These are phyloP conservation scores for Pseudomyrmex dendroicus DNA, from an alignment of 1,140 invertebrate genomes.

Conservation along the genomic window DNA sequence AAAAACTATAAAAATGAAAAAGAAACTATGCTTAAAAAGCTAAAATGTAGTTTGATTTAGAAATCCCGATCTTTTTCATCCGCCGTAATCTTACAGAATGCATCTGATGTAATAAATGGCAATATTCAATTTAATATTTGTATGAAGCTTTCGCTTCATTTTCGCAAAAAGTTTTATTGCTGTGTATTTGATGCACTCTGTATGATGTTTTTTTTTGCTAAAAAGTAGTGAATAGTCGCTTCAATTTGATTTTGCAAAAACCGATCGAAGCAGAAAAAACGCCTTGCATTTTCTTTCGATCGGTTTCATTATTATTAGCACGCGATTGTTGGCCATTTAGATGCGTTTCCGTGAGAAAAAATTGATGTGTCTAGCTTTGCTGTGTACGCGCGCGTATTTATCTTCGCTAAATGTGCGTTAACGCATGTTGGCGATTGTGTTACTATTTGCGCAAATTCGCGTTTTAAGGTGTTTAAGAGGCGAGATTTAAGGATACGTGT, in stretches of 20 bases:
- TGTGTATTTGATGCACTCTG: conserved; percentile 18
- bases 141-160: background rate
- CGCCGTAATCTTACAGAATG: conserved; percentile 4
- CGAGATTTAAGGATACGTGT: conserved; percentile 21
- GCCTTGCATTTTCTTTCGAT: background rate
- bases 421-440: conserved; percentile 48
- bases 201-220: background rate
- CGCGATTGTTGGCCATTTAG: conserved; percentile 15
- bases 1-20: background rate
- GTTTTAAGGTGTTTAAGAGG: conserved; percentile 34
- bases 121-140: background rate
- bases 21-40: background rate
- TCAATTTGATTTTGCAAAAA: conserved; percentile 31
- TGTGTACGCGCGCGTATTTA: conserved; percentile 45
- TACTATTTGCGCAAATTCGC: conserved; percentile 15
- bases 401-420: conserved; percentile 47
- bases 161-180: background rate
- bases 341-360: conserved; percentile 30
- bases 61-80: conserved; percentile 22
- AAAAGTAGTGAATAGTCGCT: conserved; percentile 30
- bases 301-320: background rate
- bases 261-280: background rate
- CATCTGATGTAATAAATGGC: background rate
- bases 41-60: background rate
- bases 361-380: conserved; percentile 58